phyloP scores from a whole-genome alignment of 2,113 vertebrate species.

The Prochilodus magdalenae region DNA sequence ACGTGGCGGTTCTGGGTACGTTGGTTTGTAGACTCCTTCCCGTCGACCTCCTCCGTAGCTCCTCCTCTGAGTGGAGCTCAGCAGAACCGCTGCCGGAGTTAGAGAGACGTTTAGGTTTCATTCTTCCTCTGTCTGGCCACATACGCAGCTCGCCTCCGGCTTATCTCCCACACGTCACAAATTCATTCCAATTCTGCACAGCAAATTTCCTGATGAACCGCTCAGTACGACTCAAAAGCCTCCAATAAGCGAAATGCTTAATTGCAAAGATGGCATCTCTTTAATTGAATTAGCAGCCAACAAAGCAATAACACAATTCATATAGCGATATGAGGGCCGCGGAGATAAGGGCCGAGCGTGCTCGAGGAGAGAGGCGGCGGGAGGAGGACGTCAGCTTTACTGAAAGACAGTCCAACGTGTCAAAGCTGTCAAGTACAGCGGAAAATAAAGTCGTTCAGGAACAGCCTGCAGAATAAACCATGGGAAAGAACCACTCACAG shows the following conservation, averaged over 20 bases:
- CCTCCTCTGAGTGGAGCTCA: too few relatives aligned
- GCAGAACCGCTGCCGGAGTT: too few relatives aligned
- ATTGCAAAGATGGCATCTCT: conserved; percentile 74
- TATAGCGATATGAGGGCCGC: conserved; percentile 47
- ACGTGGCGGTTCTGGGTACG: too few relatives aligned
- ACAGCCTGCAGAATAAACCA: too few relatives aligned
- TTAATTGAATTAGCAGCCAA: conserved; percentile 77
- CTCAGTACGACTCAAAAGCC: conserved; percentile 51
- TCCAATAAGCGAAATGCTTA: conserved; percentile 66
- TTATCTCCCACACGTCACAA: conserved; percentile 66
- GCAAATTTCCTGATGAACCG: conserved; percentile 43
- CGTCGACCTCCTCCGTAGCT: too few relatives aligned
- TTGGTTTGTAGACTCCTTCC: too few relatives aligned
- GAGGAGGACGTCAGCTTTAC: neutral
- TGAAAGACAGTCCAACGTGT: conserved; percentile 30
- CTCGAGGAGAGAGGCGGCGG: conserved; percentile 14
- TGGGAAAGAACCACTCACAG: too few relatives aligned
- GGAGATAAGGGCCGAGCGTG: conserved; percentile 19
- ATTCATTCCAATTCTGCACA: conserved; percentile 66
- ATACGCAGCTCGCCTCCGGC: conserved; percentile 45
- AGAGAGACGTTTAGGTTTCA: too few relatives aligned
- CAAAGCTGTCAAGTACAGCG: conserved; percentile 11
- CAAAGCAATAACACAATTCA: conserved; percentile 61
- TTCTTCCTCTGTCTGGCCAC: too few relatives aligned
- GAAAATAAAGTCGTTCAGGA: too few relatives aligned